Base-by-base conservation (phyloP, 2,797 vertebrate species). In the Sebastes diaconus region DNA sequence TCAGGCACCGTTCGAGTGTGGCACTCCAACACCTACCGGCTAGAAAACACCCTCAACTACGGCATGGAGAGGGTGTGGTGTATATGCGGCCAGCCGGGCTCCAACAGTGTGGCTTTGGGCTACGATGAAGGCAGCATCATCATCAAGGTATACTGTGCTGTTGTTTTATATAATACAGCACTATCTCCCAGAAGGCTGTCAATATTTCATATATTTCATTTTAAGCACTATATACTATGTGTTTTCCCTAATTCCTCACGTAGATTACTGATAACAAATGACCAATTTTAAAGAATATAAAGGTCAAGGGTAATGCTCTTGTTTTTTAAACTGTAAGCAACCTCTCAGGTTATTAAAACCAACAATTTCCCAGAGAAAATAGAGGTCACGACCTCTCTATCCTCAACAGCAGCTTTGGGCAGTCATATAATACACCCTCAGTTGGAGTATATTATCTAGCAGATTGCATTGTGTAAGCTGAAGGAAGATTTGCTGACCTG, bases 41-140 rank as follows among this genome's bases (percentile, higher is more conserved):
- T 98, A 32, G 98, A 99, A 77, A 99, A 96, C 88, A 99, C 98
- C 0, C 93, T 98, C 58, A 99, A 98, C 92, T 99, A 99, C 0
- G 97, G 97, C 73, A 97, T 99, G 97, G 97, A 99, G 93, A 92
- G 97, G 1, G 97, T 97, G 68, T 99, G 98, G 98, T 99, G 97
- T 77, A 96, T 98, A 77, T 96, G 96, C 75, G 96, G 97, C 80
- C 94, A 97, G 14, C 95, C 96, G 8, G 97, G 98, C 30, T 98
- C 98, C 93, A 99, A 99, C 91, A 98, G 95, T 0, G 97, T 99
- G 46, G 97, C 97, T 6, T 63, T 98, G 86, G 97, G 97, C 10
- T 99, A 98, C 36, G 98, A 99, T 29, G 97, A 99, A 90, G 98
- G 97, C 81, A 98, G 97, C 95, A 98, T 99, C 88, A 98, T 99